Base-by-base conservation (phyloP, 2,113 vertebrate species). In the Mirounga angustirostris region DNA sequence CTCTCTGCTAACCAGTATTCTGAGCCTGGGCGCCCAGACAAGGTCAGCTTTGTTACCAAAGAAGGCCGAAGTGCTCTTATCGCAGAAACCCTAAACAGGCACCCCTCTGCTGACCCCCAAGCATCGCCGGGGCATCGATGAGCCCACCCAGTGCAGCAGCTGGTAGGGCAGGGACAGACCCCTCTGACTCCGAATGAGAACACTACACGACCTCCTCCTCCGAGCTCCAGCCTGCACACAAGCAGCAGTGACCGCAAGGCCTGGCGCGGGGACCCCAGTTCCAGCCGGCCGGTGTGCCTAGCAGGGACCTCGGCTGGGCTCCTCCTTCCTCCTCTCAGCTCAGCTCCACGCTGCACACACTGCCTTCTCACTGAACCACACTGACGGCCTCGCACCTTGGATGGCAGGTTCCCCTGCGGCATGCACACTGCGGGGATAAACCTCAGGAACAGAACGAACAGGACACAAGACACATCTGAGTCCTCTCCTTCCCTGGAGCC, bases 381-480 rank as follows among this genome's bases (percentile, higher is more conserved):
- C 6, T 6, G 5, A 36, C 50, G 13, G 46, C 11, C 12, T 33
- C 81, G 22, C 1, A 0, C 30, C 52, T 33, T 14, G 5, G 46
- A 67, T 5, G 40, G 26, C 15, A 0, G 2, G 16, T 2, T 1
- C 4, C 40, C 80, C 26, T 9, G 0, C 4, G 3, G 14, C 12
- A 6, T 5, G 59, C 5, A 16, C 0, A 5, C 10, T 2, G 28
- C 2, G 54, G n/a, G 7, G 52, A 24, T 2, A 0, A 0, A 4
- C 46, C 56, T 3, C 7, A 59, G 36, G 56, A 69, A 59, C 1
- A 12, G 5, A 26, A n/a, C 1, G 30, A 21, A 9, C 36, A 30
- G 67, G 69, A 59, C 65, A 6, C 63, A 3, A 26, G 24, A 28
- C 43, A 16, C 21, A 14, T 13, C 22, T 5, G 22, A 26, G 71